Percentiles rank a stretch among this genome's conserved stretches.
phyloP scores from a whole-genome alignment of 2,797 vertebrate genomes.

The Neostethus bicornis region DNA sequence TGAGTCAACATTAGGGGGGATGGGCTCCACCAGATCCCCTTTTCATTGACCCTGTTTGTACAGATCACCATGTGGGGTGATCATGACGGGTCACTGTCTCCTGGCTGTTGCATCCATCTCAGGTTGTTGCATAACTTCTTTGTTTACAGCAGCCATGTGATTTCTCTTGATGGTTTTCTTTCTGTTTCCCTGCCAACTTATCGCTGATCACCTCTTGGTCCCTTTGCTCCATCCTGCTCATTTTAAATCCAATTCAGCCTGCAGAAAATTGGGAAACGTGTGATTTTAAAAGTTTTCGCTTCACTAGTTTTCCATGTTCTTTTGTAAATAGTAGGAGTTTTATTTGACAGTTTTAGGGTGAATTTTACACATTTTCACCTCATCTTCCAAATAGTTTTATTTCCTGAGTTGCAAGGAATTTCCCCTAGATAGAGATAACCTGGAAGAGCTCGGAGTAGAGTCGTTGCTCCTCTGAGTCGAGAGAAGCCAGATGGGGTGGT shows the following conservation, averaged over 20 bases:
- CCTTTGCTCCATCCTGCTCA: constrained; percentile 10
- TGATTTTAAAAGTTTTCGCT: no score
- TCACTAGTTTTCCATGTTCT: no score
- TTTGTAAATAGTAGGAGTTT: no score
- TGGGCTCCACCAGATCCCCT: constrained; percentile 56
- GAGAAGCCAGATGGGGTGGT: no score
- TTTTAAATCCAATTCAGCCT: constrained; percentile 2
- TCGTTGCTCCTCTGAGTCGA: no score
- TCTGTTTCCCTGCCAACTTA: constrained; percentile 26
- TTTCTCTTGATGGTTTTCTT: constrained; percentile 45
- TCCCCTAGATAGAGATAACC: no score
- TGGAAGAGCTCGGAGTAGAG: no score
- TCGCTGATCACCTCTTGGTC: constrained; percentile 16
- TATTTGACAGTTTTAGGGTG: no score
- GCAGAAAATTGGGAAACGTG: neutral
- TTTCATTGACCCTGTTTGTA: constrained; percentile 44
- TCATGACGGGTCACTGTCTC: constrained; percentile 49
- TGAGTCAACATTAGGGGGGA: constrained; percentile 71
- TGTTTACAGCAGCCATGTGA: constrained; percentile 76
- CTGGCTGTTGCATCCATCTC: constrained; percentile 43
- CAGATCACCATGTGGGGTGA: constrained; percentile 22
- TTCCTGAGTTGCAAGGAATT: no score
- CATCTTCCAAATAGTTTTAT: no score
- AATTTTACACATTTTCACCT: no score
- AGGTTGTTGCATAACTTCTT: constrained; percentile 72